Evolutionary conservation across 2,797 vertebrate genomes (phyloP).

Genomic region (Onychomys torridus): DNA sequence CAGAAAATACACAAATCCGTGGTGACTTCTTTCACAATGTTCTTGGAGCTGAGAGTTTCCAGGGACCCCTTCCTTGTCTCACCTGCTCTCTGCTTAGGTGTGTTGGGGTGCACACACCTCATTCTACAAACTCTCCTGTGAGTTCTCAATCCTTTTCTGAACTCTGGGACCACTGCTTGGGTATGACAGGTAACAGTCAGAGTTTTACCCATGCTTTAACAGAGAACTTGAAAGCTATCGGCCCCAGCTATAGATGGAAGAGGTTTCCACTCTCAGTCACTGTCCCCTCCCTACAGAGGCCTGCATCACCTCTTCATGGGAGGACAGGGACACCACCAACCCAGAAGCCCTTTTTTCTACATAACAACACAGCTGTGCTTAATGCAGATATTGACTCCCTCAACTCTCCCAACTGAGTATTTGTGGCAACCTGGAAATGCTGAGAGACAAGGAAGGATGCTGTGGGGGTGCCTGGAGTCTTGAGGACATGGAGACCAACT

Average conservation of each 20-base stretch:
- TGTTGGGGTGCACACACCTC: neutral
- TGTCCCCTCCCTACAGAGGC: neutral
- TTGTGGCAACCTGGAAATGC: neutral
- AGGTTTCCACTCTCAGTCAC: neutral
- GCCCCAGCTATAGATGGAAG: too few relatives aligned
- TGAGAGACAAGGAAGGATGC: neutral
- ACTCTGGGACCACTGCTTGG: accelerated
- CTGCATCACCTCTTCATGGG: neutral
- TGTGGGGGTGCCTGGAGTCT: neutral
- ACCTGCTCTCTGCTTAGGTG: neutral
- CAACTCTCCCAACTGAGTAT: neutral
- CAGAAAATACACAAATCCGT: neutral
- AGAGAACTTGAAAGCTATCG: accelerated
- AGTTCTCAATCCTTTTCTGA: accelerated
- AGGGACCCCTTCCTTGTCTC: neutral
- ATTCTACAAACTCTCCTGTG: accelerated
- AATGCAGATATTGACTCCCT: neutral
- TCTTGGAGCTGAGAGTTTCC: neutral
- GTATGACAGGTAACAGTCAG: accelerated
- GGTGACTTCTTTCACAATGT: neutral
- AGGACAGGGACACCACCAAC: neutral
- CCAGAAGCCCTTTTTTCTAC: neutral
- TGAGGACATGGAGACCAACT: neutral
- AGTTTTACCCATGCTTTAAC: accelerated
- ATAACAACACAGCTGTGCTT: neutral